Evolutionary conservation across 2,888 invertebrate species (phyloP).

Genomic region (Melanotus villosus): DNA sequence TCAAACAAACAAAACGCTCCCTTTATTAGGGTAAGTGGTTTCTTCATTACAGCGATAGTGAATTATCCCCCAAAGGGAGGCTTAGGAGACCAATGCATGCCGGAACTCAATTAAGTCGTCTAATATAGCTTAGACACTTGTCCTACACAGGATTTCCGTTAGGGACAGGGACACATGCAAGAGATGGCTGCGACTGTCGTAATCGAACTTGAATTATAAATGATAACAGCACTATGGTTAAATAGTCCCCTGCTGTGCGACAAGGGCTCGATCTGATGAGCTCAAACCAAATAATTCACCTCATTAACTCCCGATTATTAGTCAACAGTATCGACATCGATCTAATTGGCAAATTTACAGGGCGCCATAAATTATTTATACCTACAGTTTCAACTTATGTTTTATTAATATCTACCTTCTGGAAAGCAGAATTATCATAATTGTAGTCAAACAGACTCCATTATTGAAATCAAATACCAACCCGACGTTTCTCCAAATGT

Average conservation of each 20-base stretch:
- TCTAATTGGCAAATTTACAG: constrained; percentile 28
- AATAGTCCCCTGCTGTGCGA: constrained; percentile 22
- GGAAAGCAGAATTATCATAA: constrained; percentile 28
- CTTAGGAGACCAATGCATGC: constrained; percentile 37
- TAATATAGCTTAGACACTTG: constrained; percentile 40
- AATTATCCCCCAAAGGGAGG: constrained; percentile 33
- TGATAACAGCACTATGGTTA: constrained; percentile 33
- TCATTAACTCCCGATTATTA: constrained; percentile 26
- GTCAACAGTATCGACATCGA: constrained; percentile 12
- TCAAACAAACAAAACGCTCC: constrained; percentile 3
- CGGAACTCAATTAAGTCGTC: constrained; percentile 44
- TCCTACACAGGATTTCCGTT: constrained; percentile 44
- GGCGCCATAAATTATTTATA: constrained; percentile 28
- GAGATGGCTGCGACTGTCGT: constrained; percentile 22
- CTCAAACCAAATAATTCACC: constrained; percentile 20
- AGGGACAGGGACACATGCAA: constrained; percentile 33
- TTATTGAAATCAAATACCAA: constrained; percentile 27
- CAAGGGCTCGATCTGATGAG: constrained; percentile 1
- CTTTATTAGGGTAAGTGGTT: constrained; percentile 19
- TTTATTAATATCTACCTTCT: constrained; percentile 30
- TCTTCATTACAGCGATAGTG: constrained; percentile 13
- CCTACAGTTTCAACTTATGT: constrained; percentile 29
- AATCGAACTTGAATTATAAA: constrained; percentile 41
- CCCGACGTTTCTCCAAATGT: background rate
- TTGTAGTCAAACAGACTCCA: constrained; percentile 34